Conservation (phyloP, 2,797 vertebrate genomes). For the Podarcis siculus region DNA sequence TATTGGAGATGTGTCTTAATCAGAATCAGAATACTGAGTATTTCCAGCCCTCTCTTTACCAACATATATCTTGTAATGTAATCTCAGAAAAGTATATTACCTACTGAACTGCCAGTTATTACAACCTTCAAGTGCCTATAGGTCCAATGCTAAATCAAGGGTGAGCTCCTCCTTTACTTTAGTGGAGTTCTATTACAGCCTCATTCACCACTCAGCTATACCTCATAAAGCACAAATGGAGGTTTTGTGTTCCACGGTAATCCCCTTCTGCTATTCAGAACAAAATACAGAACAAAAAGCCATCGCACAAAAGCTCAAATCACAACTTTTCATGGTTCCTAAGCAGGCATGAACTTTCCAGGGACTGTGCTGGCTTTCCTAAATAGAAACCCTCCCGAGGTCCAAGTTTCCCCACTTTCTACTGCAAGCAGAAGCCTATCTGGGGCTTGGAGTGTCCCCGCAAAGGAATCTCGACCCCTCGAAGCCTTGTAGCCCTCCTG, state of each 20-base stretch:
- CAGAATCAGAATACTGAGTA: neutral
- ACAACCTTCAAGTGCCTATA: neutral
- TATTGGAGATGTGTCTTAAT: neutral
- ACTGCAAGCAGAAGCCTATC: neutral
- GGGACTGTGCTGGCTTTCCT: fast-evolving
- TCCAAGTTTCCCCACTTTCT: no score
- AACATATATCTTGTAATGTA: neutral
- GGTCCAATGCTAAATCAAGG: neutral
- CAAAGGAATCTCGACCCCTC: neutral
- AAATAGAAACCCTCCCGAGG: neutral
- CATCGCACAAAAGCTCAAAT: fast-evolving
- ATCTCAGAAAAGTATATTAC: neutral
- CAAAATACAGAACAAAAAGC: neutral
- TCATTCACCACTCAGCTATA: neutral
- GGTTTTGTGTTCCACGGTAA: neutral
- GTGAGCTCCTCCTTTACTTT: neutral
- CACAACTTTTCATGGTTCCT: neutral
- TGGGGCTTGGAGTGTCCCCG: neutral
- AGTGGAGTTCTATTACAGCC: neutral
- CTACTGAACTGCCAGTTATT: neutral
- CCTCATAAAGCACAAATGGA: neutral
- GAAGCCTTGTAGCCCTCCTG: neutral
- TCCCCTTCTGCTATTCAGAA: neutral
- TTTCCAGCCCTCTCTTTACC: neutral
- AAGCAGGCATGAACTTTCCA: neutral